Evolutionary conservation across 2,797 vertebrate species (phyloP).

Genomic region (Hafferia zeledoni): DNA sequence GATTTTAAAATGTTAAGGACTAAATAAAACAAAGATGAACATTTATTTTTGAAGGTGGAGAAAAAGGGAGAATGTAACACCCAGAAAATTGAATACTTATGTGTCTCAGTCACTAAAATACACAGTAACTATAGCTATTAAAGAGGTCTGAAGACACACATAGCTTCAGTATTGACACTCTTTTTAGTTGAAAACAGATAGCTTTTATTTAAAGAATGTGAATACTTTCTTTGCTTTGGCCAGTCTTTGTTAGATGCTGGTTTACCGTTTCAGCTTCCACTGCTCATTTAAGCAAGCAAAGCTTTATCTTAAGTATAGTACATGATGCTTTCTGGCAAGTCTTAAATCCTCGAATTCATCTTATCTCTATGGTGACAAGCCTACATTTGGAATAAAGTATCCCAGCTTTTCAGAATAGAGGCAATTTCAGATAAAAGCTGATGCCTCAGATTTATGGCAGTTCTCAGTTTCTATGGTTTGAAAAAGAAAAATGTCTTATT

Average conservation of each 20-base stretch:
- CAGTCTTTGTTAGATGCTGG: not conserved
- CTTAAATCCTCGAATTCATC: conserved; percentile 53
- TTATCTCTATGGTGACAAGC: conserved; percentile 69
- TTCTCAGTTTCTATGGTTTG: not conserved
- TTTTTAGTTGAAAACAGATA: not conserved
- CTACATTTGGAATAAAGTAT: conserved; percentile 47
- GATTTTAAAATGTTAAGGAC: not conserved
- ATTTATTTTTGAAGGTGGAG: not conserved
- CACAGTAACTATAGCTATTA: not conserved
- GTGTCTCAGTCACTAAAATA: not conserved
- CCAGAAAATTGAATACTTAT: not conserved
- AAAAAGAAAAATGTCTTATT: not conserved
- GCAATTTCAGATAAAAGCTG: conserved; percentile 18
- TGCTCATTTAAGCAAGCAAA: conserved; percentile 5
- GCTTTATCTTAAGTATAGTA: conserved; percentile 19
- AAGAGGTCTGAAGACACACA: not conserved
- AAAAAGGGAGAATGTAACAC: not conserved
- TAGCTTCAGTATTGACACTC: not conserved
- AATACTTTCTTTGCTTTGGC: conserved; percentile 25
- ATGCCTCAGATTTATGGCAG: not conserved
- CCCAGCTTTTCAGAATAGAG: not conserved
- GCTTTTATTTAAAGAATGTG: not conserved
- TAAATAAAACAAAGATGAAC: not conserved
- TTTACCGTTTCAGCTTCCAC: not conserved
- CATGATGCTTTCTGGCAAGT: conserved; percentile 26